Conservation (phyloP, 2,797 vertebrate species). For the Halcyon badia region DNA sequence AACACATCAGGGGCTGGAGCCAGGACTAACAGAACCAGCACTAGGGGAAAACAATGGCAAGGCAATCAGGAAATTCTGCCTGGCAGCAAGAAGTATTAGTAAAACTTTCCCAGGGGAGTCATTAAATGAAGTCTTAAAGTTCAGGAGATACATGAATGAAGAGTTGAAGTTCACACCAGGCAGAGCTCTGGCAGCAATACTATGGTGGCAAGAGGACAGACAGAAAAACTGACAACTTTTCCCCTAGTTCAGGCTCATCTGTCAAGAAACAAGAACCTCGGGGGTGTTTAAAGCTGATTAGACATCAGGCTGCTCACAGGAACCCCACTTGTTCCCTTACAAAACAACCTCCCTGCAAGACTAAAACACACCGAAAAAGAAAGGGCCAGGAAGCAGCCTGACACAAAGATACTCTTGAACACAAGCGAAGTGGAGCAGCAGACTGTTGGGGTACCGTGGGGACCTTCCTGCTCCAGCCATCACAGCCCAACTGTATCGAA, state of each 20-base stretch:
- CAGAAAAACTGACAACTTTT: background rate
- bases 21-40: background rate
- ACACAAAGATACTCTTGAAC: background rate
- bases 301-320: background rate
- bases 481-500: background rate
- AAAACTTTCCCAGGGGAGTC: background rate
- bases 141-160: background rate
- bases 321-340: background rate
- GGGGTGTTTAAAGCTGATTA: background rate
- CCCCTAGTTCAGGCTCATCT: background rate
- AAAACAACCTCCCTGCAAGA: background rate
- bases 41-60: background rate
- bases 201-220: background rate
- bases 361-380: background rate
- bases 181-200: background rate
- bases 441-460: too few species aligned
- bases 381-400: background rate
- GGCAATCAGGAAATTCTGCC: background rate
- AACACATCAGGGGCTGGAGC: background rate
- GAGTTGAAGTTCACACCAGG: background rate
- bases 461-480: background rate
- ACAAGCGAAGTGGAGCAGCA: background rate
- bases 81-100: background rate
- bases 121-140: background rate
- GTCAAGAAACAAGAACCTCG: accelerated